These are phyloP conservation scores for Onychomys arenicola DNA, from an alignment of 2,797 vertebrate species.

Conservation along the genomic window DNA sequence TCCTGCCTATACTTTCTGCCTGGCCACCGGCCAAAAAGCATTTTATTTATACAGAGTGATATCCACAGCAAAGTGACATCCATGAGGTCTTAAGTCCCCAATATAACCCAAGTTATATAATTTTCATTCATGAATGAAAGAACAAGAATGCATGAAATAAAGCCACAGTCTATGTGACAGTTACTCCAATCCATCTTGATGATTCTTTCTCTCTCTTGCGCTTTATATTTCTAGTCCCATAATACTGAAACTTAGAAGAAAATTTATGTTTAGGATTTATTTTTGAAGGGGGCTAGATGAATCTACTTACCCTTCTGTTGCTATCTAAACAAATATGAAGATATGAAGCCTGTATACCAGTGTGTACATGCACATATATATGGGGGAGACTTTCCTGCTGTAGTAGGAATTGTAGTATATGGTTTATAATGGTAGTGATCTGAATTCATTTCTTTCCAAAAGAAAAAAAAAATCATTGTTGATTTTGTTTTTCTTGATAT, in stretches of 20 bases:
- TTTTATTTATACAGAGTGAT: too few species aligned
- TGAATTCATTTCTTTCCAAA: conserved; percentile 19
- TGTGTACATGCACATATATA: neutral
- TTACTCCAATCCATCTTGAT: conserved; percentile 20
- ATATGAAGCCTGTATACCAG: neutral
- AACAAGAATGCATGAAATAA: neutral
- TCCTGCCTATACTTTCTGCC: too few species aligned
- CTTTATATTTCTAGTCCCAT: neutral
- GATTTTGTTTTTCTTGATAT: neutral
- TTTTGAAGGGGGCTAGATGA: neutral
- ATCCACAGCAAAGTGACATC: neutral
- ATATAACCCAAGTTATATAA: neutral
- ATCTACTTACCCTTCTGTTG: neutral
- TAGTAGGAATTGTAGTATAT: conserved; percentile 29
- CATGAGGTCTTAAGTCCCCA: neutral
- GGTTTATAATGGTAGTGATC: neutral
- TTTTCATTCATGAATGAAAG: neutral
- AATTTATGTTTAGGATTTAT: neutral
- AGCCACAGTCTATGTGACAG: neutral
- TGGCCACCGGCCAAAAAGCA: too few species aligned
- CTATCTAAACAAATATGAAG: neutral
- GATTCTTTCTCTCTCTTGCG: neutral
- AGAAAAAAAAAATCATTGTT: neutral
- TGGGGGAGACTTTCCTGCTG: neutral
- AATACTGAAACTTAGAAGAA: neutral